Percentiles rank a stretch among this genome's conserved stretches.
phyloP scores from a whole-genome alignment of 1,140 invertebrate species.

The Drosophila ficusphila region DNA sequence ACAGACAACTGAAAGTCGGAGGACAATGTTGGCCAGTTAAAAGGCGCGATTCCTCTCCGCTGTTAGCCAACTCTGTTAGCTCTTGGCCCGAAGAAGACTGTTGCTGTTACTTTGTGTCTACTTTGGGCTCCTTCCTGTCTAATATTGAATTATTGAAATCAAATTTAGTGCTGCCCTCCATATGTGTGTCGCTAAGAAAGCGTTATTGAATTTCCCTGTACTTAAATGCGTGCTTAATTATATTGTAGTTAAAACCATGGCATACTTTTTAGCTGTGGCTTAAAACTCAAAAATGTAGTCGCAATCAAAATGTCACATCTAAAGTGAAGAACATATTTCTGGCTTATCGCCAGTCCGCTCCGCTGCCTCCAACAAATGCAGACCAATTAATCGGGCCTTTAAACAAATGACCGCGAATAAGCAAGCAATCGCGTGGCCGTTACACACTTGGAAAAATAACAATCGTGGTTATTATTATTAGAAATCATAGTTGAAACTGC shows the following conservation, averaged over 20 bases:
- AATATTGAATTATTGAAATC: slow-evolving; percentile 43
- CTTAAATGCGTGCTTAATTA: slow-evolving; percentile 16
- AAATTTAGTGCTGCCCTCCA: slow-evolving; percentile 26
- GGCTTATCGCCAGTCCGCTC: slow-evolving; percentile 30
- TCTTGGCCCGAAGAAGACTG: slow-evolving; percentile 14
- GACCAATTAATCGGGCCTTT: slow-evolving; percentile 49
- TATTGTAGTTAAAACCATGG: slow-evolving; percentile 18
- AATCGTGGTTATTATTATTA: background rate
- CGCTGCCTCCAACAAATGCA: slow-evolving; percentile 36
- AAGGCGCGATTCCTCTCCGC: slow-evolving; percentile 7
- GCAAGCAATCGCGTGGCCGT: background rate
- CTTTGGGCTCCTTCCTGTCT: slow-evolving; percentile 10
- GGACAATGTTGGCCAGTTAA: slow-evolving; percentile 28
- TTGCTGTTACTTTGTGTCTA: slow-evolving; percentile 10
- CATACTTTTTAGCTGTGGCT: slow-evolving; percentile 26
- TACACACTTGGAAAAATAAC: slow-evolving; percentile 1
- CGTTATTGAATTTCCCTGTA: slow-evolving; percentile 20
- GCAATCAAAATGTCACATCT: slow-evolving; percentile 31
- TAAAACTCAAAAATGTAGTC: background rate
- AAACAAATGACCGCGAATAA: slow-evolving; percentile 58
- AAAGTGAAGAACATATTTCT: slow-evolving; percentile 39
- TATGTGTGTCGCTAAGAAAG: slow-evolving; percentile 7
- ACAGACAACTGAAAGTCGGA: slow-evolving; percentile 52
- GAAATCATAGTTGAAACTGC: too few species aligned
- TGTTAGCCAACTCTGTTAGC: slow-evolving; percentile 42